These are phyloP conservation scores for Arctia plantaginis DNA, from an alignment of 2,888 invertebrate species.

Conservation along the genomic window DNA sequence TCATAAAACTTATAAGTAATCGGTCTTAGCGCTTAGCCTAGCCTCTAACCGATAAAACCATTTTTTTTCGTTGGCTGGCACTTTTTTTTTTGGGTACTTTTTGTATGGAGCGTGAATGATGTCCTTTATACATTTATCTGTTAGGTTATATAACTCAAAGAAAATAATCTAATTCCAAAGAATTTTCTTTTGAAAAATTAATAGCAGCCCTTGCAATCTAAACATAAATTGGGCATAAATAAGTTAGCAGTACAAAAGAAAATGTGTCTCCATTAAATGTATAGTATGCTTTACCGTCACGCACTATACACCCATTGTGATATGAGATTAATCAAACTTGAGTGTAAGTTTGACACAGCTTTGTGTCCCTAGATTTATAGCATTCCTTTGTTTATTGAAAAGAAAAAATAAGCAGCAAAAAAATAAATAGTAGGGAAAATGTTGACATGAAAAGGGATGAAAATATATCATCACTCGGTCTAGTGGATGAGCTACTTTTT, in stretches of 20 bases:
- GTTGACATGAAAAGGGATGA: slow-evolving; percentile 17
- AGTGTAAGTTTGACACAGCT: slow-evolving; percentile 43
- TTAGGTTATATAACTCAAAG: no score
- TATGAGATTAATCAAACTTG: slow-evolving; percentile 54
- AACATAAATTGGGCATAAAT: background rate
- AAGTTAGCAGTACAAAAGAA: slow-evolving; percentile 2
- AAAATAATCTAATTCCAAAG: no score
- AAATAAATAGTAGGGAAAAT: slow-evolving; percentile 12
- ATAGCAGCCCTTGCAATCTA: background rate
- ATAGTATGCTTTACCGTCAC: slow-evolving; percentile 24
- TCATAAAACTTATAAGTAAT: no score
- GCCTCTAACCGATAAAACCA: no score
- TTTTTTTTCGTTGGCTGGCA: no score
- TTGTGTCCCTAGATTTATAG: slow-evolving; percentile 46
- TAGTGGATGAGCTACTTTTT: slow-evolving; percentile 28
- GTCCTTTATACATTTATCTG: no score
- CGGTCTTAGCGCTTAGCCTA: no score
- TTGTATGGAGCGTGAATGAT: no score
- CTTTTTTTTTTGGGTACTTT: no score
- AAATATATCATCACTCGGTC: slow-evolving; percentile 23
- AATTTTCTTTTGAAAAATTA: no score
- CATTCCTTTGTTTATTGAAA: slow-evolving; percentile 47
- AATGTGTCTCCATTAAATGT: slow-evolving; percentile 14
- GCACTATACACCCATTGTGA: slow-evolving; percentile 30
- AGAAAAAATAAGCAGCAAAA: slow-evolving; percentile 28